These are phyloP conservation scores for Micromesistius poutassou DNA, from an alignment of 2,797 vertebrate genomes.

Conservation along the genomic window DNA sequence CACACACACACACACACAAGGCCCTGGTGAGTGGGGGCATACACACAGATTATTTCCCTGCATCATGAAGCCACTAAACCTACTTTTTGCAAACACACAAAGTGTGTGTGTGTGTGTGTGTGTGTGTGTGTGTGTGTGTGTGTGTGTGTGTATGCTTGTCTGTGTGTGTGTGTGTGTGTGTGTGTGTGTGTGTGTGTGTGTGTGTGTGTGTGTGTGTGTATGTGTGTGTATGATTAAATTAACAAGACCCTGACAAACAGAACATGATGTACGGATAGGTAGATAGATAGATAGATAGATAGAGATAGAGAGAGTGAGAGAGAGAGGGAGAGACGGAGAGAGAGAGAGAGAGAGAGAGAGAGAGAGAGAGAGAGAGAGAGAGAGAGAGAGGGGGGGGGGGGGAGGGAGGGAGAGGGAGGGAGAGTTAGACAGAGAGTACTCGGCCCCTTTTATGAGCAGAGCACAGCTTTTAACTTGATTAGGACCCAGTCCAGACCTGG, in stretches of 20 bases:
- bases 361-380: constrained; percentile 3
- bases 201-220: constrained; percentile 4
- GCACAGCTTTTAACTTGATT: constrained; percentile 59
- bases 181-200: constrained; percentile 7
- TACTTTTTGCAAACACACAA: constrained; percentile 21
- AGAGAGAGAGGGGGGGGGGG: constrained; percentile 2
- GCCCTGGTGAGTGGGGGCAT: too few relatives aligned
- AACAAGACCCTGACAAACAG: not conserved
- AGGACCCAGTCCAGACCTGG: constrained; percentile 48
- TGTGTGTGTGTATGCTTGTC: not conserved
- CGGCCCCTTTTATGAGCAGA: constrained; percentile 30
- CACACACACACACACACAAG: constrained; percentile 5
- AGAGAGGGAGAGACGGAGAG: too few relatives aligned
- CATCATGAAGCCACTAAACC: not conserved
- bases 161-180: not conserved
- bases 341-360: not conserved
- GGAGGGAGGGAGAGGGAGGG: constrained; percentile 9
- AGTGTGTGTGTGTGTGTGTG: not conserved
- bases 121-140: not conserved
- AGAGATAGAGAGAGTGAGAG: not conserved
- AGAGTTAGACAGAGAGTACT: not conserved
- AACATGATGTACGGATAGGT: not conserved
- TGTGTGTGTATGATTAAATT: constrained; percentile 2
- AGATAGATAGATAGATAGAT: not conserved
- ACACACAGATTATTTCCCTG: constrained; percentile 8